Conservation (phyloP, 30 jellyfish, hydroid and myxozoan genomes). For the Aurelia sp. region DNA sequence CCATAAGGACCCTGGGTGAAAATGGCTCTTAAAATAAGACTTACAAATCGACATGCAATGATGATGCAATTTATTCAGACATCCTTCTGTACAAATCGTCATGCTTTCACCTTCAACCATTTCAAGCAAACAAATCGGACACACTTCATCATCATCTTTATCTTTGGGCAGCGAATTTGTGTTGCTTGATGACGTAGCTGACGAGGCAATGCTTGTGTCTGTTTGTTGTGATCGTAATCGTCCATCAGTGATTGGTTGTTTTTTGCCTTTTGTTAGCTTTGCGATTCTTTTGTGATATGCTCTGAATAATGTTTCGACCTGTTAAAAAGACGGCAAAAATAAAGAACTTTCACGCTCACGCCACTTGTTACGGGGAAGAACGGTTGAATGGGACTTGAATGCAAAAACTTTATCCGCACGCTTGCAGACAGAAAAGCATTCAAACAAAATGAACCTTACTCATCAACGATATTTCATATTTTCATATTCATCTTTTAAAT, state of each 20-base stretch:
- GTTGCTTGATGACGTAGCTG: constrained; percentile 17
- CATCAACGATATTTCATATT: too few relatives aligned
- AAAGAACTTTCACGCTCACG: too few relatives aligned
- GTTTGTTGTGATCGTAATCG: constrained; percentile 24
- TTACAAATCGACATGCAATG: constrained; percentile 99
- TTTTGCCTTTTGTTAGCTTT: constrained; percentile 66
- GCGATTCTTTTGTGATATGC: constrained; percentile 78
- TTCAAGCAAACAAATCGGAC: constrained; percentile 96
- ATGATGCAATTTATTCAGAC: constrained; percentile 94
- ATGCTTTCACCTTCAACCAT: constrained; percentile 99
- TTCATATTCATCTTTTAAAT: too few relatives aligned
- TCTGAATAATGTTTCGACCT: constrained; percentile 91
- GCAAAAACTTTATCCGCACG: too few relatives aligned
- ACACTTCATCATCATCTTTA: constrained; percentile 92
- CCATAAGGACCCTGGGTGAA: too few relatives aligned
- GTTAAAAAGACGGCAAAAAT: background rate
- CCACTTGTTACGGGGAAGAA: too few relatives aligned
- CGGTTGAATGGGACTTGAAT: too few relatives aligned
- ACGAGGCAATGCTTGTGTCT: constrained; percentile 1
- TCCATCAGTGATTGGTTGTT: constrained; percentile 54
- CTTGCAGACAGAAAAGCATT: too few relatives aligned
- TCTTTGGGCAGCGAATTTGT: constrained; percentile 56
- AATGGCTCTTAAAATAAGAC: constrained; percentile 3
- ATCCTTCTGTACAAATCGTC: constrained; percentile 94
- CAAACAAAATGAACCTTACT: too few relatives aligned